phyloP scores from a whole-genome alignment of 2,113 vertebrate genomes.

The Lepisosteus osseus region DNA sequence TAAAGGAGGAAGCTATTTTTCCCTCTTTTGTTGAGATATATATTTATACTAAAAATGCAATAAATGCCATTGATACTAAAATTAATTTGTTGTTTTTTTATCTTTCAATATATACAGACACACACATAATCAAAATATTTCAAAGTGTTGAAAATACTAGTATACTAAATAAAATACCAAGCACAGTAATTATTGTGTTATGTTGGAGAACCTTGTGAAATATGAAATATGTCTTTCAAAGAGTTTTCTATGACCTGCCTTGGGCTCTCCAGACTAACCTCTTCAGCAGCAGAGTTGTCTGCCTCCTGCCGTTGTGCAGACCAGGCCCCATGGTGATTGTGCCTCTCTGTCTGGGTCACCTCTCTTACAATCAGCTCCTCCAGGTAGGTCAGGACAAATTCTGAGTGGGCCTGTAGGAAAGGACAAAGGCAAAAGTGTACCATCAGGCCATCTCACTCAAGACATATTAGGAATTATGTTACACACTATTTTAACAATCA shows the following conservation, averaged over 20 bases:
- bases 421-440: constrained; percentile 38
- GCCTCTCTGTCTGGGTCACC: constrained; percentile 53
- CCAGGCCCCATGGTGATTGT: constrained; percentile 45
- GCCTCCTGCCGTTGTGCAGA: constrained; percentile 43
- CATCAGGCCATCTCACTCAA: constrained; percentile 20
- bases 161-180: not conserved
- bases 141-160: no score
- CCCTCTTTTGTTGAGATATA: no score
- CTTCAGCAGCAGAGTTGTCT: constrained; percentile 48
- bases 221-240: constrained; percentile 23
- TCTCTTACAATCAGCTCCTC: constrained; percentile 58
- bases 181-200: not conserved
- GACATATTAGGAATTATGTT: constrained; percentile 19
- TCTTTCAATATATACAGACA: not conserved
- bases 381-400: constrained; percentile 71
- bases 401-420: constrained; percentile 62
- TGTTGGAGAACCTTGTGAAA: not conserved
- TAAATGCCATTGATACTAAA: no score
- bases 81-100: no score
- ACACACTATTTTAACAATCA: not conserved
- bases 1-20: no score
- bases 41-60: no score
- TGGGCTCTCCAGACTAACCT: constrained; percentile 52
- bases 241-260: constrained; percentile 51
- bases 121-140: not conserved